Evolutionary conservation across 1,140 invertebrate species (phyloP).

Genomic region (Agrypnia vestita): DNA sequence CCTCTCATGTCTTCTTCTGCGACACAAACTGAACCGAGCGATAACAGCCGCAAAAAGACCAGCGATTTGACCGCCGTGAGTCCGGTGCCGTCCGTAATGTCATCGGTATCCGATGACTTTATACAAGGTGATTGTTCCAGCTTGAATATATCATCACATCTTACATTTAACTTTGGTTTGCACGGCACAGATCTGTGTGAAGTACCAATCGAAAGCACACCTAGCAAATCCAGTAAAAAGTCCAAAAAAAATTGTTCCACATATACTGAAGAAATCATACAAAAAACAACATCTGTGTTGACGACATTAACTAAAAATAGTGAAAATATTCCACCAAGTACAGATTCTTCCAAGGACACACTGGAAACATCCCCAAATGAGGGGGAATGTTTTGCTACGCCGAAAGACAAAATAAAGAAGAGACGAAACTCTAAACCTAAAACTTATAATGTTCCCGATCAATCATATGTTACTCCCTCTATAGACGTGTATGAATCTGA

Average conservation of each 20-base stretch:
- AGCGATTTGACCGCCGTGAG: constrained; percentile 61
- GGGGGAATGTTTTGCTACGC: constrained; percentile 69
- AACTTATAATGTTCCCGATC: constrained; percentile 50
- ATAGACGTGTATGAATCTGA: constrained; percentile 60
- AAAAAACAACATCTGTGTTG: constrained; percentile 11
- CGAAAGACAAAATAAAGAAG: constrained; percentile 66
- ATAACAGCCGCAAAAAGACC: neutral
- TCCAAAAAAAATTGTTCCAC: constrained; percentile 24
- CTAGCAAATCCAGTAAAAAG: constrained; percentile 15
- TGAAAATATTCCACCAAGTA: neutral
- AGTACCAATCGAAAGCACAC: constrained; percentile 14
- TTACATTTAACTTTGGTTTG: constrained; percentile 69
- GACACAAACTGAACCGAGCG: constrained; percentile 21
- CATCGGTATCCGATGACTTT: constrained; percentile 72
- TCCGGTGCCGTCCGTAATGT: constrained; percentile 70
- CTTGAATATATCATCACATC: constrained; percentile 68
- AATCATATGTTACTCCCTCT: constrained; percentile 48
- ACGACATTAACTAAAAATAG: constrained; percentile 18
- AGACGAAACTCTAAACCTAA: constrained; percentile 39
- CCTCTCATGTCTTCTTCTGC: constrained; percentile 5
- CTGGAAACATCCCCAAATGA: constrained; percentile 4
- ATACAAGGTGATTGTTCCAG: constrained; percentile 70
- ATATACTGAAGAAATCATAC: constrained; percentile 13
- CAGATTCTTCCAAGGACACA: neutral
- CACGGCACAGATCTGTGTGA: constrained; percentile 67